Percentiles rank a stretch among this genome's conserved stretches.
Conservation (phyloP, 2,797 vertebrate genomes). For the Capromys pilorides region DNA sequence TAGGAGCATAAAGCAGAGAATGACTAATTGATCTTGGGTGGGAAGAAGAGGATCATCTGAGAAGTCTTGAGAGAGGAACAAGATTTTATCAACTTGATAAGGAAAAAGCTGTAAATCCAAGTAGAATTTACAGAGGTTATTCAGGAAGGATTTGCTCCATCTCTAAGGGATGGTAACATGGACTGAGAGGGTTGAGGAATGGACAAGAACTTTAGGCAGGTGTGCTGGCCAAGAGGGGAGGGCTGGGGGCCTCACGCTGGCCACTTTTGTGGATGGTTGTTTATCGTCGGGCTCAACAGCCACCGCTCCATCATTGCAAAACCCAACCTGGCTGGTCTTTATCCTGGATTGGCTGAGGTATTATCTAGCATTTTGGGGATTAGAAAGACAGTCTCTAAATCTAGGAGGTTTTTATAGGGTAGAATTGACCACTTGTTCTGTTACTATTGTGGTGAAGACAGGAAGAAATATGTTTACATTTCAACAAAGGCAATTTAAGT, state of each 20-base stretch:
- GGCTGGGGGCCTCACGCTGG: not conserved
- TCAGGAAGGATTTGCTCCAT: not conserved
- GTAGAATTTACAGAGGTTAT: not conserved
- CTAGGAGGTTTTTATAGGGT: conserved; percentile 54
- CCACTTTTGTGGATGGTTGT: not conserved
- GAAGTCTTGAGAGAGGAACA: not conserved
- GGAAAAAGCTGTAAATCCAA: not conserved
- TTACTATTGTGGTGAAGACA: conserved; percentile 41
- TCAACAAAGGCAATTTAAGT: conserved; percentile 66
- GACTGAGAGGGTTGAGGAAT: not conserved
- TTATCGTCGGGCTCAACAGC: not conserved
- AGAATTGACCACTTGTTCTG: conserved; percentile 60
- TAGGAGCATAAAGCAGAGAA: not conserved
- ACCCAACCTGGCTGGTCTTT: conserved; percentile 47
- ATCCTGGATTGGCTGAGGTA: conserved; percentile 37
- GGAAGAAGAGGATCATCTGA: not conserved
- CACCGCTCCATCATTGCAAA: not conserved
- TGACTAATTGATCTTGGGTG: not conserved
- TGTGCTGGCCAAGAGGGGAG: not conserved
- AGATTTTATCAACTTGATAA: conserved; percentile 16
- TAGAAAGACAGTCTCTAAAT: conserved; percentile 52
- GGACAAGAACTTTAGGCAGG: not conserved
- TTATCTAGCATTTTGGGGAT: not conserved
- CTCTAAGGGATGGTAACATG: not conserved
- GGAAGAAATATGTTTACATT: conserved; percentile 64